Evolutionary conservation across 1,140 invertebrate genomes (phyloP).

Genomic region (Tenebrio molitor): DNA sequence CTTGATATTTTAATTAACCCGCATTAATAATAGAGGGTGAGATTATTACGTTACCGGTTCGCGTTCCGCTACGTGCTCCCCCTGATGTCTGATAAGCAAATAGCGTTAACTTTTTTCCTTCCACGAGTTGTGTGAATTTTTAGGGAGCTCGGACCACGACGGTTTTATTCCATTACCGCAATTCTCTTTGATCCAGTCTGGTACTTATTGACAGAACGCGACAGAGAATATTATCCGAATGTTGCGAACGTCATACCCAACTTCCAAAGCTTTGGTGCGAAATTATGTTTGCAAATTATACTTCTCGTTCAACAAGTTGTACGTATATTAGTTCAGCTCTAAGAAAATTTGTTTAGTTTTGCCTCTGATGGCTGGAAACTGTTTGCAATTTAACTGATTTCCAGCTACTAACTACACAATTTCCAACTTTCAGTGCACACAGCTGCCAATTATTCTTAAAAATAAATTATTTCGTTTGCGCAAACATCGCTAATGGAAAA

Average conservation of each 20-base stretch:
- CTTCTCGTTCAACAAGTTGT: slow-evolving; percentile 32
- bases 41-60: slow-evolving; percentile 54
- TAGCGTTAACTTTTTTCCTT: slow-evolving; percentile 22
- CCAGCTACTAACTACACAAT: too few species aligned
- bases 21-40: slow-evolving; percentile 56
- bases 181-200: slow-evolving; percentile 14
- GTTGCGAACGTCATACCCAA: background rate
- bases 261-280: background rate
- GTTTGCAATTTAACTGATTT: too few species aligned
- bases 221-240: slow-evolving; percentile 13
- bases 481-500: too few species aligned
- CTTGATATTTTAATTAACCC: slow-evolving; percentile 60
- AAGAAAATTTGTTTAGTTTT: slow-evolving; percentile 32
- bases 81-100: slow-evolving; percentile 39
- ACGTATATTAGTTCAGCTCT: slow-evolving; percentile 20
- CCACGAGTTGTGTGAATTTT: slow-evolving; percentile 13
- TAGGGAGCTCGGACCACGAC: background rate
- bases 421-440: too few species aligned
- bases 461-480: too few species aligned
- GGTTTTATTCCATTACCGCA: slow-evolving; percentile 22
- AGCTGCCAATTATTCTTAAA: too few species aligned
- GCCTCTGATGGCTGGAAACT: too few species aligned
- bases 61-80: slow-evolving; percentile 43
- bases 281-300: slow-evolving; percentile 40
- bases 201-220: slow-evolving; percentile 10